phyloP scores from a whole-genome alignment of 2,113 vertebrate genomes.

The Andinoacara biseriatus region DNA sequence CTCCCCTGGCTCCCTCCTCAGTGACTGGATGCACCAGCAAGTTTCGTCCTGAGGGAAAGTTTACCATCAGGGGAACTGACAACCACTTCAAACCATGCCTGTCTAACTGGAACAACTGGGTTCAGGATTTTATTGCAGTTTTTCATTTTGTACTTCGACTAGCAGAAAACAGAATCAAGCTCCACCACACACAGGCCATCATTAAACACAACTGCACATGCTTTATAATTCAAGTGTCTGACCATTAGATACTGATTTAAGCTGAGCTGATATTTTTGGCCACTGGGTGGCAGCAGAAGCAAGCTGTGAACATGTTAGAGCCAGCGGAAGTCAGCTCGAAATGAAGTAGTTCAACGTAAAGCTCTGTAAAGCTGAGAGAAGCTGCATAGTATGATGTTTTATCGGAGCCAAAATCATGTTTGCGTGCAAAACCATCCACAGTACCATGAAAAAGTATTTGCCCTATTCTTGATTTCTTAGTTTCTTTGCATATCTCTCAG shows the following conservation, averaged over 20 bases:
- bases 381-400: neutral
- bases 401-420: neutral
- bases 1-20: slow-evolving; percentile 84
- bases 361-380: neutral
- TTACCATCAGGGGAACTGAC: neutral
- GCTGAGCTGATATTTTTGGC: neutral
- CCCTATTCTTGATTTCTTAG: too few species aligned
- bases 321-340: neutral
- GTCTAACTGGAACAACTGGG: neutral
- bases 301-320: neutral
- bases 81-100: neutral
- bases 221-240: neutral
- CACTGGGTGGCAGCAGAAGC: slow-evolving; percentile 15
- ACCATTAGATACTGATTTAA: neutral
- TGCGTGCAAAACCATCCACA: too few species aligned
- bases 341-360: neutral
- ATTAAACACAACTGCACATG: neutral
- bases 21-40: slow-evolving; percentile 90
- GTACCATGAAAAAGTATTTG: too few species aligned
- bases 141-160: neutral
- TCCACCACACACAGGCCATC: neutral
- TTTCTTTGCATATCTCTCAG: too few species aligned
- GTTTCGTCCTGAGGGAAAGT: slow-evolving; percentile 79
- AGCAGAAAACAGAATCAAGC: neutral
- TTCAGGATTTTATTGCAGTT: neutral